Evolutionary conservation across 1,140 invertebrate species (phyloP).

Genomic region (Drosophila arawakana): DNA sequence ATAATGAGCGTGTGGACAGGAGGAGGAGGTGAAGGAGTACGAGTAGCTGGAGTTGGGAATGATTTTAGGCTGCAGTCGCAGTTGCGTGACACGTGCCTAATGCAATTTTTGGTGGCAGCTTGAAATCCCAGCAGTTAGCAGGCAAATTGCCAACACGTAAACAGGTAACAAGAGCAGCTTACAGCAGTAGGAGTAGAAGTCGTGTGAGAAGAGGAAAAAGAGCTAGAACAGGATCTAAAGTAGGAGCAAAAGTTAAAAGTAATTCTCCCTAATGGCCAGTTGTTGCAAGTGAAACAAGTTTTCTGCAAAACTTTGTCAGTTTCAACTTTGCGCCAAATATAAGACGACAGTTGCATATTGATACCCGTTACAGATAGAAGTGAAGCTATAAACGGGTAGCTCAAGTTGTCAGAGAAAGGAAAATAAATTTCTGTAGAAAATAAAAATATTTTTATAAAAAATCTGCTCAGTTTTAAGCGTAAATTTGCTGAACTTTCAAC

Average conservation of each 20-base stretch:
- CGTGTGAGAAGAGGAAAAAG: background rate
- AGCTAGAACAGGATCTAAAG: background rate
- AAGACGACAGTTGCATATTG: conserved; percentile 32
- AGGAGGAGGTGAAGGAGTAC: background rate
- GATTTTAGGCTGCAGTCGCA: background rate
- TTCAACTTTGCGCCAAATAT: conserved; percentile 35
- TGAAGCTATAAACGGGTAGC: too few relatives aligned
- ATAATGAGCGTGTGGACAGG: conserved; percentile 27
- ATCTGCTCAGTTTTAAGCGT: too few relatives aligned
- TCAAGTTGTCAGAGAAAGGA: too few relatives aligned
- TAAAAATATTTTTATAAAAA: too few relatives aligned
- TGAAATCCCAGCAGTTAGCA: conserved; percentile 50
- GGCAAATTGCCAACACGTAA: conserved; percentile 69
- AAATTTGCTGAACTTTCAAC: too few relatives aligned
- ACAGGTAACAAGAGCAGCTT: conserved; percentile 49
- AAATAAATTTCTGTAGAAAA: too few relatives aligned
- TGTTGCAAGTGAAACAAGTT: conserved; percentile 1
- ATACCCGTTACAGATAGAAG: too few relatives aligned
- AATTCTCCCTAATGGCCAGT: conserved; percentile 21
- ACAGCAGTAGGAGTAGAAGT: background rate
- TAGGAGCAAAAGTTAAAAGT: background rate
- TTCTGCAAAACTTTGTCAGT: conserved; percentile 6
- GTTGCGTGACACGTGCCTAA: conserved; percentile 62
- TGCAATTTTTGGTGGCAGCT: conserved; percentile 60
- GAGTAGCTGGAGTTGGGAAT: background rate